These are phyloP conservation scores for Austrolebias charrua DNA, from an alignment of 2,797 vertebrate species.

Conservation along the genomic window DNA sequence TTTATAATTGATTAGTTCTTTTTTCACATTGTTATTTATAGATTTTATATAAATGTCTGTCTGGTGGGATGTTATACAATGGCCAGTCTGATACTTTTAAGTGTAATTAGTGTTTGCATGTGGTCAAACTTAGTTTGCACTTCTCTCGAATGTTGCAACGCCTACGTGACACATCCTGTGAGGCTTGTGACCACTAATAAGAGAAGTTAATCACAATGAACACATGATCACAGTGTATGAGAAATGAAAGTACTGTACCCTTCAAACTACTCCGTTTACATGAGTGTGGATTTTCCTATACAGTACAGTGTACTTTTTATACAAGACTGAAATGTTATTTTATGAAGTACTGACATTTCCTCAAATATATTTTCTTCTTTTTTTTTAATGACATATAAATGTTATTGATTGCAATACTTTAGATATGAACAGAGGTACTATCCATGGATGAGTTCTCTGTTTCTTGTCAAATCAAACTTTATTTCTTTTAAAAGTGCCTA, in stretches of 20 bases:
- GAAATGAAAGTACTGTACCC: neutral
- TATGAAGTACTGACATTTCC: too few species aligned
- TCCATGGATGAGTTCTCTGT: too few species aligned
- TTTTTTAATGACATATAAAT: too few species aligned
- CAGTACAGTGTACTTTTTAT: neutral
- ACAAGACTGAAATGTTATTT: neutral
- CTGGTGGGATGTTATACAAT: neutral
- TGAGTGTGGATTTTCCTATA: neutral
- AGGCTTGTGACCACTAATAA: conserved; percentile 26
- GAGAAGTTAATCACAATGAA: conserved; percentile 44
- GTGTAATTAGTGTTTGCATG: neutral
- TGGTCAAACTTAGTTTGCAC: conserved; percentile 38
- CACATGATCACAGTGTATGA: conserved; percentile 29
- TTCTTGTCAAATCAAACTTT: too few species aligned
- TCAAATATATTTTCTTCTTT: neutral
- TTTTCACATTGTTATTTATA: conserved; percentile 21
- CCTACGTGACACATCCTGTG: conserved; percentile 6
- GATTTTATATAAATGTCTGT: conserved; percentile 5
- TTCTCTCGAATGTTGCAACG: conserved; percentile 31
- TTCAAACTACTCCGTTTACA: neutral
- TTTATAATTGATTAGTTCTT: neutral
- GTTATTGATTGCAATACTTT: too few species aligned
- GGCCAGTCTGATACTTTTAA: neutral
- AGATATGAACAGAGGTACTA: too few species aligned
- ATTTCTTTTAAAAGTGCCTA: too few species aligned